A percentile compares a stretch with the other conserved stretches of the same genome.
Conservation (phyloP, 2,113 vertebrate genomes). For the Panthera uncia region DNA sequence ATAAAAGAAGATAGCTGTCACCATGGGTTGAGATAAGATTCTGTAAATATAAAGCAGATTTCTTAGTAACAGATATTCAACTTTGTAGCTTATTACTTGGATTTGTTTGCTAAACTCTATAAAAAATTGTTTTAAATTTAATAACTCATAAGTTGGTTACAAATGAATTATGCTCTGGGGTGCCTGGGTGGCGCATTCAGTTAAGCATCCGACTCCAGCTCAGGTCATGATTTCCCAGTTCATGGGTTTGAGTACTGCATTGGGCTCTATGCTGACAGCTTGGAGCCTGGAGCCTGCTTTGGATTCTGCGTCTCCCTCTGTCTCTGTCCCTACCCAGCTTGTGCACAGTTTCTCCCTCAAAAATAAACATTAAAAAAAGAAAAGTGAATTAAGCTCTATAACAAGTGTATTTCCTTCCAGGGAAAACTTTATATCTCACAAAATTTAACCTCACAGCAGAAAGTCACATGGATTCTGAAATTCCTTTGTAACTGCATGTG, state of each 20-base stretch:
- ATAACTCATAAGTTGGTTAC: background rate
- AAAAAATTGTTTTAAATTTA: background rate
- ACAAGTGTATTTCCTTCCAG: background rate
- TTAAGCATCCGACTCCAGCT: no score
- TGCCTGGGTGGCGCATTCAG: no score
- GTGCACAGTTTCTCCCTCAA: no score
- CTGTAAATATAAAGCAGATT: background rate
- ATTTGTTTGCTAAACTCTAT: conserved; percentile 20
- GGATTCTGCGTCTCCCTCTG: no score
- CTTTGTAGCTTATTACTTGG: background rate
- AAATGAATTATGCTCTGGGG: background rate
- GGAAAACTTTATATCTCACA: background rate
- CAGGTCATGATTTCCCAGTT: no score
- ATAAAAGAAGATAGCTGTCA: background rate
- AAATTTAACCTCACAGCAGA: background rate
- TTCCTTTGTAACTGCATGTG: background rate
- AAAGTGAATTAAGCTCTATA: background rate
- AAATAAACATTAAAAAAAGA: no score
- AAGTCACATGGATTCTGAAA: background rate
- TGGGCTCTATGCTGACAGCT: no score
- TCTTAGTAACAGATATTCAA: background rate
- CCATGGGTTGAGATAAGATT: background rate
- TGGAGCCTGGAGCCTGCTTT: no score
- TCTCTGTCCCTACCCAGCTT: no score
- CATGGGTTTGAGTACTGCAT: no score